Evolutionary conservation across 2,113 vertebrate species (phyloP).

Genomic region (Pardalotus punctatus): DNA sequence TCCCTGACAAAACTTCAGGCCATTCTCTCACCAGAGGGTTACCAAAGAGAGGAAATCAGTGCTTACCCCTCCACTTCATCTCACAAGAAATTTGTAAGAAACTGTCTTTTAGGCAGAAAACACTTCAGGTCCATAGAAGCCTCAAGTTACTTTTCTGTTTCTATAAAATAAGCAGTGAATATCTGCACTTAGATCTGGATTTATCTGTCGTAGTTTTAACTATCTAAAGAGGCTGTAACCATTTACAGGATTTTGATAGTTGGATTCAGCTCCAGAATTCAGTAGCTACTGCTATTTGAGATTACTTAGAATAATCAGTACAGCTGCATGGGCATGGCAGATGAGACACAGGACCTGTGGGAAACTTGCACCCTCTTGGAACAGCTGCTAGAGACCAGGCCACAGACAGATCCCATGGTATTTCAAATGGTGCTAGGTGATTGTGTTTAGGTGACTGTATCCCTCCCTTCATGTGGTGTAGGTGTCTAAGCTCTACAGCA

Average conservation of each 20-base stretch:
- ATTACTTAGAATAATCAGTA: neutral
- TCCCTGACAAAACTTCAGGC: neutral
- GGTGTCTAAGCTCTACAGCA: neutral
- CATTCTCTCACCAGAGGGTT: neutral
- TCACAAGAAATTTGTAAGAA: neutral
- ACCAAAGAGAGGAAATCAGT: neutral
- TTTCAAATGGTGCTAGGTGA: neutral
- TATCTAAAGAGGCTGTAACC: neutral
- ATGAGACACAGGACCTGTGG: neutral
- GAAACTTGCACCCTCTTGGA: neutral
- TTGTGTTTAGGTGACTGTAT: neutral
- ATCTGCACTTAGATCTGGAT: neutral
- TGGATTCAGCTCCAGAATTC: neutral
- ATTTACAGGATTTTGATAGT: neutral
- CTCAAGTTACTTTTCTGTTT: neutral
- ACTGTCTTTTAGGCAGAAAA: neutral
- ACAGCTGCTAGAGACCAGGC: neutral
- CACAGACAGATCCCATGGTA: neutral
- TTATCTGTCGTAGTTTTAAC: neutral
- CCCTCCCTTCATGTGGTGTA: neutral
- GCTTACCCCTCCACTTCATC: neutral
- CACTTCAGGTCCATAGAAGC: neutral
- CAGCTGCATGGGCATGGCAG: neutral
- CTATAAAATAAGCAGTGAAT: neutral
- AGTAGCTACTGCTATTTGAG: neutral